phyloP scores from a whole-genome alignment of 2,113 vertebrate genomes.

The Otis tarda region DNA sequence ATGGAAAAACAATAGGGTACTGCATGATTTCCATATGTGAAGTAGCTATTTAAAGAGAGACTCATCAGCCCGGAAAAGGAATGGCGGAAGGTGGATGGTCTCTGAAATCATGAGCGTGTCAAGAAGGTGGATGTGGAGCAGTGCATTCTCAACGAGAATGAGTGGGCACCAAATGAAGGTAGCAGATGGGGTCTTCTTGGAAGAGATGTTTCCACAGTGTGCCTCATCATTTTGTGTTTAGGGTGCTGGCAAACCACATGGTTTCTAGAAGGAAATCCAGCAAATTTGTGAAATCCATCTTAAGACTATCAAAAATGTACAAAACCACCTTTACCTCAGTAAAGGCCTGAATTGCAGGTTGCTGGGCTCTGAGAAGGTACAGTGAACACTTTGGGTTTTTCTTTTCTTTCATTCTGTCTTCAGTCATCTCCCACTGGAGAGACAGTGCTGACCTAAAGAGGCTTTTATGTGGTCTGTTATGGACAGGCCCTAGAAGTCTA shows the following conservation, averaged over 20 bases:
- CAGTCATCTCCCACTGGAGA: not conserved
- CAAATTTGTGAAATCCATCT: not conserved
- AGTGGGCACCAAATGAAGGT: not conserved
- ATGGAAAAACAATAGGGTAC: not conserved
- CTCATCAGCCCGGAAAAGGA: not conserved
- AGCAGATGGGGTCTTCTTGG: not conserved
- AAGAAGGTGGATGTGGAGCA: fast-evolving
- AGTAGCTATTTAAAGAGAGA: not conserved
- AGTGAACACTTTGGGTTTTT: not conserved
- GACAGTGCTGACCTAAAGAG: not conserved
- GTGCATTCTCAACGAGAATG: fast-evolving
- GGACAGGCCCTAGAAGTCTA: not conserved
- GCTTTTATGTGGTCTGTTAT: not conserved
- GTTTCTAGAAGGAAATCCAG: not conserved
- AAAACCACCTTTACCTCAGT: not conserved
- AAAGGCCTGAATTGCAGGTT: not conserved
- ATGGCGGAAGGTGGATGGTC: fast-evolving
- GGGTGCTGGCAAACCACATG: not conserved
- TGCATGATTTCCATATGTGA: not conserved
- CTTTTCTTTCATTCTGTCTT: not conserved
- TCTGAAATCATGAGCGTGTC: fast-evolving
- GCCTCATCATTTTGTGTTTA: not conserved
- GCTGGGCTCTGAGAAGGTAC: not conserved
- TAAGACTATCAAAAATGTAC: not conserved
- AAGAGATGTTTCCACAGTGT: not conserved